Evolutionary conservation across 2,113 vertebrate species (phyloP).

Genomic region (Ammodramus savannarum): DNA sequence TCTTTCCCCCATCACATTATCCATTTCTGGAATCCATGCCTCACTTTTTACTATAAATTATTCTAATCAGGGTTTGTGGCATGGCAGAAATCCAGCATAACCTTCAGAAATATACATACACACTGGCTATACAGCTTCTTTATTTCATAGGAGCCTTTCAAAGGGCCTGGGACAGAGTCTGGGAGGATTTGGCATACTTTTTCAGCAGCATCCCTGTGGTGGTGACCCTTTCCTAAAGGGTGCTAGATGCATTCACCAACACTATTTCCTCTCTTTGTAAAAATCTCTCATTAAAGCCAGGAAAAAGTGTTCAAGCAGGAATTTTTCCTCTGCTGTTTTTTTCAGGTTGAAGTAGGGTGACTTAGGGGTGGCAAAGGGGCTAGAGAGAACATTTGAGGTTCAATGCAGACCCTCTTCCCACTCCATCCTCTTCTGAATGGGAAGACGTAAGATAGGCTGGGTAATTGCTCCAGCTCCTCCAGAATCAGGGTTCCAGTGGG

Average conservation of each 20-base stretch:
- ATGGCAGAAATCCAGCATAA: constrained; percentile 41
- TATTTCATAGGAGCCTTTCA: neutral
- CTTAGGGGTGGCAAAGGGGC: neutral
- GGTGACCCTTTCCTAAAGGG: neutral
- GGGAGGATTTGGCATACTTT: neutral
- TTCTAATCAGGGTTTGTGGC: constrained; percentile 29
- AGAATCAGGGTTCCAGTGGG: neutral
- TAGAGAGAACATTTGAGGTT: neutral
- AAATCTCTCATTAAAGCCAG: neutral
- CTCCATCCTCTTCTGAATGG: neutral
- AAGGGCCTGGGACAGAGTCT: neutral
- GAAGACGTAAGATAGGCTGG: neutral
- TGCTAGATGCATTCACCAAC: neutral
- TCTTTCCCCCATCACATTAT: neutral
- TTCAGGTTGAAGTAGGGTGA: neutral
- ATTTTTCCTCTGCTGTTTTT: neutral
- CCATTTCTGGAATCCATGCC: neutral
- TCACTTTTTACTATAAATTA: constrained; percentile 30
- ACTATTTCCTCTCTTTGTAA: neutral
- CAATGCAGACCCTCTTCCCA: neutral
- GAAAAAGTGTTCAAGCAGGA: neutral
- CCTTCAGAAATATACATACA: neutral
- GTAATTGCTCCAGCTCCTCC: neutral
- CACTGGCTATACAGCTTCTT: neutral
- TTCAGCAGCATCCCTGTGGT: neutral